Evolutionary conservation across 2,888 invertebrate genomes (phyloP).

Genomic region (Eudemis profundana): DNA sequence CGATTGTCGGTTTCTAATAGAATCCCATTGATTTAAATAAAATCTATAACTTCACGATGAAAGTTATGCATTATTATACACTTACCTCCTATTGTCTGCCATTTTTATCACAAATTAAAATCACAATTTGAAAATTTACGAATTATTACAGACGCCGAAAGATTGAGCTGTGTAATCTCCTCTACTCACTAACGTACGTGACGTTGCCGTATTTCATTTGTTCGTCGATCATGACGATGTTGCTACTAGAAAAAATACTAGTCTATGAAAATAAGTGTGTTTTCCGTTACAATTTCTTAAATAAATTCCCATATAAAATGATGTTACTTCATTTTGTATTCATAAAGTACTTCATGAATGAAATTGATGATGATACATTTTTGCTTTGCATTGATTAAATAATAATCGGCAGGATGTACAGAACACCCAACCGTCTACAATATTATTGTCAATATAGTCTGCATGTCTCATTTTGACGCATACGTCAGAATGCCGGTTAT

Average conservation of each 20-base stretch:
- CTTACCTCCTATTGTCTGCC: conserved; percentile 86
- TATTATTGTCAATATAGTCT: no score
- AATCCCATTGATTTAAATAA: conserved; percentile 39
- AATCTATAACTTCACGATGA: conserved; percentile 10
- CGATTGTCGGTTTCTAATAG: conserved; percentile 62
- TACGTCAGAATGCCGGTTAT: no score
- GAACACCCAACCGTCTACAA: no score
- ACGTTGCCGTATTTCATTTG: conserved; percentile 86
- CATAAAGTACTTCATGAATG: no score
- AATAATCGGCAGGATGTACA: no score
- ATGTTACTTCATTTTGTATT: no score
- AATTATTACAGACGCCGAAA: conserved; percentile 72
- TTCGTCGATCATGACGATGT: conserved; percentile 67
- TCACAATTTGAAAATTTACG: conserved; percentile 68
- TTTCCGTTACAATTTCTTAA: conserved; percentile 38
- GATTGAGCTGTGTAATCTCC: conserved; percentile 69
- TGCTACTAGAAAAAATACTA: conserved; percentile 57
- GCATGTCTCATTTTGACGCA: no score
- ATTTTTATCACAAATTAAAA: conserved; percentile 72
- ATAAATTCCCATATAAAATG: no score
- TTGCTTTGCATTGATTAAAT: no score
- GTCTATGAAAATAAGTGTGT: conserved; percentile 54
- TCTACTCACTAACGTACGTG: conserved; percentile 69
- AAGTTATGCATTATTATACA: conserved; percentile 50
- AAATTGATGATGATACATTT: no score